These are phyloP conservation scores for Dunckerocampus dactyliophorus DNA, from an alignment of 2,113 vertebrate species.

Conservation along the genomic window DNA sequence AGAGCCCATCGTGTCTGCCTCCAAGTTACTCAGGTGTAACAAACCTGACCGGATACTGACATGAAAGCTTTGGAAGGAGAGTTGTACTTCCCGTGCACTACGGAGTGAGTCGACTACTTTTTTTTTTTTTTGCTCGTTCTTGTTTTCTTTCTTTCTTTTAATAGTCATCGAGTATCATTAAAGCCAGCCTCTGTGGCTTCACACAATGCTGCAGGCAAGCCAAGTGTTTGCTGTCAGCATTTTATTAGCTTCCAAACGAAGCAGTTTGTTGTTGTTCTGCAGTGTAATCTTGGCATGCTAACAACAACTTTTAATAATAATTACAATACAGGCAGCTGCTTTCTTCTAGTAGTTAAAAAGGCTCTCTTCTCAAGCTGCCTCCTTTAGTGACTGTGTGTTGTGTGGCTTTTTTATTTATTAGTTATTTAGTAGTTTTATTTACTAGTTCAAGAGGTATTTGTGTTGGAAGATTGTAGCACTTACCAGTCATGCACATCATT, in stretches of 20 bases:
- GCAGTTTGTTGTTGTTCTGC: constrained; percentile 63
- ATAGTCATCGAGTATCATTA: constrained; percentile 62
- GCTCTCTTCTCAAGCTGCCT: constrained; percentile 19
- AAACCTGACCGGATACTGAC: too few relatives aligned
- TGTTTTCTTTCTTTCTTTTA: constrained; percentile 53
- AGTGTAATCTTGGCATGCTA: constrained; percentile 69
- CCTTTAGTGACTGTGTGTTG: constrained; percentile 25
- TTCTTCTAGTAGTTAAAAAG: constrained; percentile 53
- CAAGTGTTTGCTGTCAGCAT: constrained; percentile 66
- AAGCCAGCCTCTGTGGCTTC: constrained; percentile 60
- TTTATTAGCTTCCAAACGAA: constrained; percentile 65
- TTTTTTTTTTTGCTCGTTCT: constrained; percentile 22
- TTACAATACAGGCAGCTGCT: constrained; percentile 52
- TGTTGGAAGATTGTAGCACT: too few relatives aligned
- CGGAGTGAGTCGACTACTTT: background rate
- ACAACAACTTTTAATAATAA: constrained; percentile 64
- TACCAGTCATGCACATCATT: too few relatives aligned
- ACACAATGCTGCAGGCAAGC: constrained; percentile 55
- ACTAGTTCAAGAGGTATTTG: too few relatives aligned
- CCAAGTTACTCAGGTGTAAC: too few relatives aligned
- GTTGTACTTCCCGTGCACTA: too few relatives aligned
- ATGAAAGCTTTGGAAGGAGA: too few relatives aligned
- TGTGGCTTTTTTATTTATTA: too few relatives aligned
- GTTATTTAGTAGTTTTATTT: too few relatives aligned
- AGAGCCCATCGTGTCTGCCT: too few relatives aligned